These are phyloP conservation scores for Biston betularia DNA, from an alignment of 2,888 invertebrate genomes.

Conservation along the genomic window DNA sequence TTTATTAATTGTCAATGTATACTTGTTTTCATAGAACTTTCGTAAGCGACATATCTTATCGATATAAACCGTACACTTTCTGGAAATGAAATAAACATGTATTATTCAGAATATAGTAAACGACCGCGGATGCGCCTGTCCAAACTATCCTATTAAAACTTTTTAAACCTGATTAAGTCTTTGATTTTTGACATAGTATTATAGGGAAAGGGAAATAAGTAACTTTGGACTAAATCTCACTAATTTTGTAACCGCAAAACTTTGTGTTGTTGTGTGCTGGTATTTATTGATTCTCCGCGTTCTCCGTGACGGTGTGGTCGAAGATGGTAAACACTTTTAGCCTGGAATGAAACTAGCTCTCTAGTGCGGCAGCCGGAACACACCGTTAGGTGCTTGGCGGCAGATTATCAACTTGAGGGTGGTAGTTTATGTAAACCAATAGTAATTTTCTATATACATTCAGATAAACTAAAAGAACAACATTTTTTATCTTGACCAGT, in stretches of 20 bases:
- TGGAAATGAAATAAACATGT: not conserved
- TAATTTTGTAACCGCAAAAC: no score
- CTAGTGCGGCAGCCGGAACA: no score
- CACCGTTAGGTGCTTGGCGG: no score
- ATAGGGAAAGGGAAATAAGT: not conserved
- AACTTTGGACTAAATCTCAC: not conserved
- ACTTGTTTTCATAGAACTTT: slow-evolving; percentile 9
- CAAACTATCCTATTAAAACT: not conserved
- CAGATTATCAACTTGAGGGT: no score
- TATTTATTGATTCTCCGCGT: no score
- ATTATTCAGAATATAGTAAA: not conserved
- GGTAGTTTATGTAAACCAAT: not conserved
- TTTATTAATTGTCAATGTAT: no score
- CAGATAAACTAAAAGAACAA: slow-evolving; percentile 11
- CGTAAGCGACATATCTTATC: slow-evolving; percentile 10
- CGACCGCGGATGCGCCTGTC: slow-evolving; percentile 5
- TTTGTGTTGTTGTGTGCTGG: no score
- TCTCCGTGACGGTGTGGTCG: no score
- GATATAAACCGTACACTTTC: not conserved
- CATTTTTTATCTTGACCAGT: not conserved
- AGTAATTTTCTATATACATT: slow-evolving; percentile 4
- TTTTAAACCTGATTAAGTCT: not conserved
- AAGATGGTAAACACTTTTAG: no score
- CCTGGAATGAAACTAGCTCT: no score
- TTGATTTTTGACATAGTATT: no score